Evolutionary conservation across 2,113 vertebrate genomes (phyloP).

Genomic region (Lota lota): DNA sequence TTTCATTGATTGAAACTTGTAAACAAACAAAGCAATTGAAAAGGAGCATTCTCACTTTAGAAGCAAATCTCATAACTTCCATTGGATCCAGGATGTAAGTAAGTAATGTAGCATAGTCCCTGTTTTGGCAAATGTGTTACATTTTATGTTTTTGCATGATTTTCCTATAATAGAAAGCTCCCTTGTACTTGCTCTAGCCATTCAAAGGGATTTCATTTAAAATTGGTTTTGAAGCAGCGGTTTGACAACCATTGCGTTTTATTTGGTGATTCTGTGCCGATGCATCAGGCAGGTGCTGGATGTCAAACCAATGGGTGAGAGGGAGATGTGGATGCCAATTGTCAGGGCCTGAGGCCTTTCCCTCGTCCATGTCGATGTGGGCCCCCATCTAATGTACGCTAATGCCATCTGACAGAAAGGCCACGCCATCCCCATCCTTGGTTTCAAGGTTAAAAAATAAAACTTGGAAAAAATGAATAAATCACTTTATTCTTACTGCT

Average conservation of each 20-base stretch:
- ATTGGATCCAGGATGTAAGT: no score
- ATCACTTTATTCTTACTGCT: slow-evolving; percentile 15
- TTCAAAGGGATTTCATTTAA: not conserved
- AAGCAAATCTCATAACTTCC: no score
- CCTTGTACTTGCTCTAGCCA: not conserved
- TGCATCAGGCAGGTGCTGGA: slow-evolving; percentile 8
- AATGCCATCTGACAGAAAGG: slow-evolving; percentile 61
- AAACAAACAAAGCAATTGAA: no score
- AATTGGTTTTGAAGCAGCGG: not conserved
- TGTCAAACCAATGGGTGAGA: slow-evolving; percentile 27
- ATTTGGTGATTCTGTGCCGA: slow-evolving; percentile 11
- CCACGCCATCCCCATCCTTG: slow-evolving; percentile 42
- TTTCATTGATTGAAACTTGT: no score
- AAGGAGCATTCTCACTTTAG: no score
- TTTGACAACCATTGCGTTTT: not conserved
- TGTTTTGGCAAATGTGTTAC: no score
- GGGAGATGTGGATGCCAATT: slow-evolving; percentile 29
- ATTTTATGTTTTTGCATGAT: not conserved
- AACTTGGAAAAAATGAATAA: slow-evolving; percentile 1
- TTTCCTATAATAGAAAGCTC: not conserved
- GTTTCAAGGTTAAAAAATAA: slow-evolving; percentile 26
- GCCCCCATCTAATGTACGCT: slow-evolving; percentile 20
- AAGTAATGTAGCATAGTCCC: no score
- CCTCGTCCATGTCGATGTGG: slow-evolving; percentile 28
- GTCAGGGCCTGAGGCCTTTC: slow-evolving; percentile 19